phyloP scores from a whole-genome alignment of 2,113 vertebrate genomes.

The Catharus bicknelli region DNA sequence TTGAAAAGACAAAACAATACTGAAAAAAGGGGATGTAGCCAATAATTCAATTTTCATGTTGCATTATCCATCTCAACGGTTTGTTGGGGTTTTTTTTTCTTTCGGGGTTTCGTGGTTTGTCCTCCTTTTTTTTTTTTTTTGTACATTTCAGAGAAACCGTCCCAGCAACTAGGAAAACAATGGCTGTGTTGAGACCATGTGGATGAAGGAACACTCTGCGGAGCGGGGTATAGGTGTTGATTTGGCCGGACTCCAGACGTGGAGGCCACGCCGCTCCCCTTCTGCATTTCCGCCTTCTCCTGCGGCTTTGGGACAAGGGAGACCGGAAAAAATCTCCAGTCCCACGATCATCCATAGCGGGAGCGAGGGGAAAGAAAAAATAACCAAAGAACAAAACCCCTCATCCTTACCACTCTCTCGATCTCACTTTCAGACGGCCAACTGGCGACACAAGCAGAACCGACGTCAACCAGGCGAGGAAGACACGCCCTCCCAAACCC shows the following conservation, averaged over 20 bases:
- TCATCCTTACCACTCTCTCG: accelerated
- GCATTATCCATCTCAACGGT: neutral
- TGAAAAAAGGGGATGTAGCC: neutral
- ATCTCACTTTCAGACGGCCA: neutral
- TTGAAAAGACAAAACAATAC: neutral
- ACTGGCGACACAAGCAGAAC: accelerated
- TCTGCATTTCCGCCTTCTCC: no score
- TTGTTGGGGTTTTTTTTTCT: neutral
- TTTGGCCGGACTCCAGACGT: no score
- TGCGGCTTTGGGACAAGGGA: accelerated
- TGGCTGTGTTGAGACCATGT: accelerated
- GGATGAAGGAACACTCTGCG: accelerated
- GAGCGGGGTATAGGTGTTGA: accelerated
- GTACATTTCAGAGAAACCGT: neutral
- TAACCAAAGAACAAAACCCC: accelerated
- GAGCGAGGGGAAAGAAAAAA: accelerated
- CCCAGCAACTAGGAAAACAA: accelerated
- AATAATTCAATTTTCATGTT: neutral
- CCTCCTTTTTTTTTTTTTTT: no score
- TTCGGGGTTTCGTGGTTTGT: neutral
- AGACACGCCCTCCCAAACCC: accelerated
- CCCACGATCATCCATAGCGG: neutral
- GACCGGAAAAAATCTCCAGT: neutral
- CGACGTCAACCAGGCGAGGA: accelerated
- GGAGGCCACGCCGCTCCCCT: neutral